A percentile compares a stretch with the other conserved stretches of the same genome.
phyloP scores from a whole-genome alignment of 2,113 vertebrate species.

The Pycnonotus jocosus region DNA sequence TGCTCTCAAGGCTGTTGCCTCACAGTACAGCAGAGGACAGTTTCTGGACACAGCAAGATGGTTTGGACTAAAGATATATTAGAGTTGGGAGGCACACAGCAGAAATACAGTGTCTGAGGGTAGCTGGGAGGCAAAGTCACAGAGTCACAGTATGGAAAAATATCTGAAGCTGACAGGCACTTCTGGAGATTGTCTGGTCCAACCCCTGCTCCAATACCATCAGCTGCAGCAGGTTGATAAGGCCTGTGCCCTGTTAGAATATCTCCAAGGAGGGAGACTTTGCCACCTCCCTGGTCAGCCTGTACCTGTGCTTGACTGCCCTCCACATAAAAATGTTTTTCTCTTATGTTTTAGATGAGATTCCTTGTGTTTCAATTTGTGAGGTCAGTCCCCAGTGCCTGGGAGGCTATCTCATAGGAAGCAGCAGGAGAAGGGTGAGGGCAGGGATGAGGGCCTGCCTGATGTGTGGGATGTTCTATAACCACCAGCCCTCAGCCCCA shows the following conservation, averaged over 20 bases:
- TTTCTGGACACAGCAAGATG: neutral
- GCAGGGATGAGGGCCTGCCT: neutral
- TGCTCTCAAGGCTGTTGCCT: neutral
- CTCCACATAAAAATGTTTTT: neutral
- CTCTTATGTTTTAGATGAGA: neutral
- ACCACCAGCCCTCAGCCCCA: neutral
- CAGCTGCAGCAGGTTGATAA: neutral
- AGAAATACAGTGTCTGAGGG: neutral
- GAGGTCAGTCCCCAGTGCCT: neutral
- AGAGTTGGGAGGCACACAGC: neutral
- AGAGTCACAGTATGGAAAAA: neutral
- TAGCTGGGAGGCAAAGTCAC: neutral
- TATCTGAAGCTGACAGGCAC: neutral
- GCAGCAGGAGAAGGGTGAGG: neutral
- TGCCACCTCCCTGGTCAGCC: neutral
- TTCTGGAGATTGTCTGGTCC: neutral
- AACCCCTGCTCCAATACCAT: neutral
- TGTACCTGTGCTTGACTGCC: neutral
- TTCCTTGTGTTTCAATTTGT: neutral
- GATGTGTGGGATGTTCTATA: neutral
- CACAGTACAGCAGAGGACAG: neutral
- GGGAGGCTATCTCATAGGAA: neutral
- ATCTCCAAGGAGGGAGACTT: neutral
- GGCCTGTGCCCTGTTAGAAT: neutral
- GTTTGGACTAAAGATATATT: neutral